These are phyloP conservation scores for Cynopterus brachyotis DNA, from an alignment of 2,113 vertebrate species.

Conservation along the genomic window DNA sequence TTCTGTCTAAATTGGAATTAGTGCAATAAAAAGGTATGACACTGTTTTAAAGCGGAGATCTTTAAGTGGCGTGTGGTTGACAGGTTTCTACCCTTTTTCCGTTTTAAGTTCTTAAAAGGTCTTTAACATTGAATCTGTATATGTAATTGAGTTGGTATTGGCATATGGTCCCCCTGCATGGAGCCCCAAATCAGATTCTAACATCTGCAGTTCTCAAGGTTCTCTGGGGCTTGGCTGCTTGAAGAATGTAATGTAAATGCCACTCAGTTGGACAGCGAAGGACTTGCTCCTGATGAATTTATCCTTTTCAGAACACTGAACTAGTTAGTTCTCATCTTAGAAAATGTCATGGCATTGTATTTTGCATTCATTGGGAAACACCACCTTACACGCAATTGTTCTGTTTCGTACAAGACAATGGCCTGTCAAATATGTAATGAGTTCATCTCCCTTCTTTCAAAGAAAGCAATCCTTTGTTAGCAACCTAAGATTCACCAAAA, in stretches of 20 bases:
- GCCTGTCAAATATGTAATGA: conserved; percentile 23
- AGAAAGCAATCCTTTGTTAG: not conserved
- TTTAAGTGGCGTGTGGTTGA: not conserved
- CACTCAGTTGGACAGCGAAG: not conserved
- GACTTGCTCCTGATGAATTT: not conserved
- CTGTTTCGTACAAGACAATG: not conserved
- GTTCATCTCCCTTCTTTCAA: not conserved
- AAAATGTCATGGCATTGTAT: not conserved
- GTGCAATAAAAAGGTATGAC: not conserved
- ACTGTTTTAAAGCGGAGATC: not conserved
- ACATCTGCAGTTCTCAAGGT: not conserved
- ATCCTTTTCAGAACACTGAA: not conserved
- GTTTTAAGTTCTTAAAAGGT: not conserved
- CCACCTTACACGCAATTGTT: not conserved
- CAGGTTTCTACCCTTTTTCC: not conserved
- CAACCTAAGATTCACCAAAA: conserved; percentile 29
- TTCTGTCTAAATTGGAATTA: not conserved
- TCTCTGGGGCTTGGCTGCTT: not conserved
- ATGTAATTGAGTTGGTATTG: not conserved
- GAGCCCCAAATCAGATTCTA: not conserved
- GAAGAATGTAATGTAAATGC: not conserved
- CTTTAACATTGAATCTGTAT: not conserved
- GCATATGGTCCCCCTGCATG: not conserved
- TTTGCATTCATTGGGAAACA: conserved; percentile 20
- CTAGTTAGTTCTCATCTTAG: not conserved